phyloP scores from a whole-genome alignment of 2,113 vertebrate genomes.

The Heterotis niloticus region DNA sequence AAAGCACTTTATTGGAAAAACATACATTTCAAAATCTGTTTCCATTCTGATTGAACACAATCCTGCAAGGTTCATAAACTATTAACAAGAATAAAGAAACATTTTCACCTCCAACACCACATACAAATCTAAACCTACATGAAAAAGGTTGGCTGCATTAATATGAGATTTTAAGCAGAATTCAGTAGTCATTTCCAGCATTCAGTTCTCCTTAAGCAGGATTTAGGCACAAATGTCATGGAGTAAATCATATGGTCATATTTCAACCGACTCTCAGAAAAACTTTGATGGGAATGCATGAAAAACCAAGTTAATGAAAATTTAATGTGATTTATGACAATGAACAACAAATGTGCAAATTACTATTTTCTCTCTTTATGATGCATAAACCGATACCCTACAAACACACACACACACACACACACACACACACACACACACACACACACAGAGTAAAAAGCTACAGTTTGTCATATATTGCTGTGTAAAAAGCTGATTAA shows the following conservation, averaged over 20 bases:
- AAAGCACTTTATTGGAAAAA: conserved; percentile 18
- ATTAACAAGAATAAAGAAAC: too few relatives aligned
- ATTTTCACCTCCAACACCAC: too few relatives aligned
- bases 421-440: too few relatives aligned
- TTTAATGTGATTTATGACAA: conserved; percentile 30
- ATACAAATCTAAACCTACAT: too few relatives aligned
- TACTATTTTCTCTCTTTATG: background rate
- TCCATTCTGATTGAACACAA: too few relatives aligned
- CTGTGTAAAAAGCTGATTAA: conserved; percentile 13
- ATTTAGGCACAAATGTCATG: conserved; percentile 16
- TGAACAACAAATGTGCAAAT: conserved; percentile 50
- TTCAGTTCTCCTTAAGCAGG: conserved; percentile 1
- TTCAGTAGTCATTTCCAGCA: background rate
- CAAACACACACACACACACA: too few relatives aligned
- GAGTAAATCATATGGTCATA: background rate
- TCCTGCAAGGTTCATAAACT: too few relatives aligned
- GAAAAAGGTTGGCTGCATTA: too few relatives aligned
- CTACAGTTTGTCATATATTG: conserved; percentile 30
- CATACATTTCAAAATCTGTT: too few relatives aligned
- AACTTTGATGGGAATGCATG: background rate
- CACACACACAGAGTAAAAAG: too few relatives aligned
- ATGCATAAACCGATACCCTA: too few relatives aligned
- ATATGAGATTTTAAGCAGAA: too few relatives aligned
- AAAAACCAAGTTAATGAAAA: background rate
- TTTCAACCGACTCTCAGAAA: background rate